phyloP scores from a whole-genome alignment of 2,113 vertebrate genomes.

The Sakesphorus luctuosus region DNA sequence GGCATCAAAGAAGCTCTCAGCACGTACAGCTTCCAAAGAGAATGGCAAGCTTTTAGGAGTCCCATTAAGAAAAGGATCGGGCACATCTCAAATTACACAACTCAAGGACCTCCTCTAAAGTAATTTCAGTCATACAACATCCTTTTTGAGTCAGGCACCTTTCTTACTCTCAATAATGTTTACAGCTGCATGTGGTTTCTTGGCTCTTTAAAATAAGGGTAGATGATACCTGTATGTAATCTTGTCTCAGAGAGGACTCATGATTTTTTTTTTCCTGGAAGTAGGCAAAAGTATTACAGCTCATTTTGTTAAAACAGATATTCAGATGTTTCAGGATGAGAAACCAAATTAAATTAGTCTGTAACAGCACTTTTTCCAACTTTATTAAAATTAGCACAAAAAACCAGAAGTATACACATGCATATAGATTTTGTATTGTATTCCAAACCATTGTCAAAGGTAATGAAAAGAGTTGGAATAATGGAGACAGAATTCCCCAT shows the following conservation, averaged over 20 bases:
- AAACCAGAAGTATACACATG: neutral
- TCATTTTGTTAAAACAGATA: neutral
- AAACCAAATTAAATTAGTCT: neutral
- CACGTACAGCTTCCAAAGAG: neutral
- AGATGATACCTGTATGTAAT: neutral
- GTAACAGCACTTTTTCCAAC: neutral
- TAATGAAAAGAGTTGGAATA: neutral
- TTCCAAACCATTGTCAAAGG: neutral
- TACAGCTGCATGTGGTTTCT: neutral
- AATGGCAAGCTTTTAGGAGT: neutral
- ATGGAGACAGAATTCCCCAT: neutral
- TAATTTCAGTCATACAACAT: neutral
- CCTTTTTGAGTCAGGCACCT: neutral
- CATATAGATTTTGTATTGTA: conserved; percentile 25
- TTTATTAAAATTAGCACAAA: neutral
- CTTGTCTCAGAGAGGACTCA: neutral
- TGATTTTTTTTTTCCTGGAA: neutral
- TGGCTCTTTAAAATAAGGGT: neutral
- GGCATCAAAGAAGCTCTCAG: neutral
- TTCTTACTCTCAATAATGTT: neutral
- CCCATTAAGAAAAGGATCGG: neutral
- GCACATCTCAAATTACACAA: neutral
- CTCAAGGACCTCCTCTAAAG: neutral
- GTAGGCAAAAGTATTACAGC: neutral
- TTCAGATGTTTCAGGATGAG: neutral